phyloP scores from a whole-genome alignment of 2,888 invertebrate species.

The Cryptocephalus primarius region DNA sequence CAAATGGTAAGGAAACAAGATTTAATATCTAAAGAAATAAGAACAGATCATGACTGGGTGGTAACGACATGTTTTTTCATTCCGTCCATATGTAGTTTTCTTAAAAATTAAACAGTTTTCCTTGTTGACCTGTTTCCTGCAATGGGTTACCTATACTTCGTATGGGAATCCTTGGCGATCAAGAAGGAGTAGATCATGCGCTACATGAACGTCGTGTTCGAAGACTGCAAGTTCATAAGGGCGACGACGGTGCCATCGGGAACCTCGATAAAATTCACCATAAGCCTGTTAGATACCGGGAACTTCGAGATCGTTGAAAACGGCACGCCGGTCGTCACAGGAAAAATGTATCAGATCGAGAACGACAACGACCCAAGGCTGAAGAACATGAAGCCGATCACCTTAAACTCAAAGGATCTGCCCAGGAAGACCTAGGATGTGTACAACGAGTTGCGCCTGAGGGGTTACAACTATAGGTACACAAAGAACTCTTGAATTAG shows the following conservation, averaged over 20 bases:
- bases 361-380: constrained; percentile 32
- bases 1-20: no score
- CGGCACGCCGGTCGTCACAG: constrained; percentile 14
- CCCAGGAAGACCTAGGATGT: constrained; percentile 49
- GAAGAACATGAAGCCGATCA: neutral
- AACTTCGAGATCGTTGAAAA: constrained; percentile 26
- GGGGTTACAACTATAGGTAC: constrained; percentile 49
- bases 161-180: constrained; percentile 44
- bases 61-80: no score
- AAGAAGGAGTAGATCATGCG: constrained; percentile 29
- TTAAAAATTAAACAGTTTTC: no score
- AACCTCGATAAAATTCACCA: constrained; percentile 19
- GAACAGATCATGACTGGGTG: no score
- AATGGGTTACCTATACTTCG: constrained; percentile 36
- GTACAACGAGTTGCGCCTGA: constrained; percentile 55
- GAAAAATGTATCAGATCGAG: constrained; percentile 8
- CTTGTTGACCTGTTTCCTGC: constrained; percentile 50
- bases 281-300: constrained; percentile 23
- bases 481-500: no score
- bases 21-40: no score
- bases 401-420: constrained; percentile 25
- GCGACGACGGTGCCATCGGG: constrained; percentile 39
- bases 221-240: constrained; percentile 47
- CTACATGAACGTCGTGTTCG: constrained; percentile 40
- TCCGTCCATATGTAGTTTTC: no score